phyloP scores from a whole-genome alignment of 2,888 invertebrate genomes.

The Ophioninae sp. region DNA sequence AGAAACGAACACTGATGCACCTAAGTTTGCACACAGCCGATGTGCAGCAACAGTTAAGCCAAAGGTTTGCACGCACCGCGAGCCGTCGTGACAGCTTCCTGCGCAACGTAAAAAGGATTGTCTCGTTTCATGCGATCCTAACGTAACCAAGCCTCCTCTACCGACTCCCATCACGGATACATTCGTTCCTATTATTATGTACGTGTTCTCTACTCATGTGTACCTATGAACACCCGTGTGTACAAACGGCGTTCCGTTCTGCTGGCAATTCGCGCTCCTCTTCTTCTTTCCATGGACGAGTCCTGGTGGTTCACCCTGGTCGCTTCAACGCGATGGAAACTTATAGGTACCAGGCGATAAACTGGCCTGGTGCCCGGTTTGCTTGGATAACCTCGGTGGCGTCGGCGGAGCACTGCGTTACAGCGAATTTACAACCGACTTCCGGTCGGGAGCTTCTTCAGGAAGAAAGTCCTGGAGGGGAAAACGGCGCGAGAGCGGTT shows the following conservation, averaged over 20 bases:
- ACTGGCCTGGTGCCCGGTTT: conserved; percentile 49
- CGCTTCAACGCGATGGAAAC: conserved; percentile 51
- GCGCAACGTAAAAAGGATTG: conserved; percentile 69
- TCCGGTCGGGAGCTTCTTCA: conserved; percentile 63
- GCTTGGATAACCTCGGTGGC: conserved; percentile 56
- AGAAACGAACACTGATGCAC: conserved; percentile 29
- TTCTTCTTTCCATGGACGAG: conserved; percentile 28
- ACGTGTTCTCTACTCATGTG: conserved; percentile 31
- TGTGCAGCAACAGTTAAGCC: conserved; percentile 41
- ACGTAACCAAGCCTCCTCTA: conserved; percentile 2
- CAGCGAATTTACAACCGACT: conserved; percentile 68
- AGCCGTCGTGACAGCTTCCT: conserved; percentile 71
- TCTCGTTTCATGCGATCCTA: conserved; percentile 67
- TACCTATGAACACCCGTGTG: conserved; percentile 39
- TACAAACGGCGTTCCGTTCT: conserved; percentile 50
- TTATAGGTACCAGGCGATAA: conserved; percentile 58
- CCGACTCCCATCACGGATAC: conserved; percentile 12
- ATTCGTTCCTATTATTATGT: conserved; percentile 9
- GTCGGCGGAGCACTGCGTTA: conserved; percentile 48
- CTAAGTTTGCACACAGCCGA: conserved; percentile 2
- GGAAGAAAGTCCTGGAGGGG: conserved; percentile 35
- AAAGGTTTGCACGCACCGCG: conserved; percentile 55
- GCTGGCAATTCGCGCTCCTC: conserved; percentile 46
- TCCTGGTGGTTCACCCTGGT: conserved; percentile 37
- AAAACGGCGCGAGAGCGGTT: neutral